Evolutionary conservation across 1,140 invertebrate species (phyloP).

Genomic region (Dinoponera quadriceps): DNA sequence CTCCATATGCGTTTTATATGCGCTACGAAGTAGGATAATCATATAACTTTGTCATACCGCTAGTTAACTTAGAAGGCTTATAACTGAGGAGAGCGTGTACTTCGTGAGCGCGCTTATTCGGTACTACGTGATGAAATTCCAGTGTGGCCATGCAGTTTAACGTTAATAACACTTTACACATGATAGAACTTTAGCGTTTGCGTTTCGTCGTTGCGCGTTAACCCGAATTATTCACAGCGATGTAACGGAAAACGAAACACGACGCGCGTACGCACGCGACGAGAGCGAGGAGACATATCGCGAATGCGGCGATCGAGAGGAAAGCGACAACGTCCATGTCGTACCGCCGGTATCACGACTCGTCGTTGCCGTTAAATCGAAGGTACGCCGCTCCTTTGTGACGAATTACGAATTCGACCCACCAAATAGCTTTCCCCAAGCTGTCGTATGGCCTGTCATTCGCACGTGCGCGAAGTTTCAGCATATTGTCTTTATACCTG

Average conservation of each 20-base stretch:
- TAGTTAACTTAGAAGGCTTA: slow-evolving; percentile 50
- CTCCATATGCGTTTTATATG: slow-evolving; percentile 22
- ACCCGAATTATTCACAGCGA: neutral
- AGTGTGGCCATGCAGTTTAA: slow-evolving; percentile 31
- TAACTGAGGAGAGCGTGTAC: slow-evolving; percentile 10
- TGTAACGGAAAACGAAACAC: neutral
- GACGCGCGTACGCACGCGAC: neutral
- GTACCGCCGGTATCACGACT: slow-evolving; percentile 83
- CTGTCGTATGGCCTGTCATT: slow-evolving; percentile 80
- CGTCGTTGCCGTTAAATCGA: slow-evolving; percentile 73
- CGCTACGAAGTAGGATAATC: slow-evolving; percentile 39
- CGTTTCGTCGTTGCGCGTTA: neutral
- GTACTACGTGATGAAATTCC: slow-evolving; percentile 38
- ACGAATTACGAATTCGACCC: slow-evolving; percentile 85
- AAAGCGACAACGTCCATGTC: slow-evolving; percentile 82
- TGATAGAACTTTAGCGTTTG: slow-evolving; percentile 5
- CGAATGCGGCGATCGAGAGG: too few relatives aligned
- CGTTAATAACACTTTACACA: slow-evolving; percentile 22
- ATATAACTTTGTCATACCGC: slow-evolving; percentile 46
- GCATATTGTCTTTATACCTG: slow-evolving; percentile 76
- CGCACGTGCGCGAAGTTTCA: slow-evolving; percentile 67
- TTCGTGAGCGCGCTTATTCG: slow-evolving; percentile 24
- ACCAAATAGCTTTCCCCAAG: slow-evolving; percentile 83
- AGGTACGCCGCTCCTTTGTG: slow-evolving; percentile 79
- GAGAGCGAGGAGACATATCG: neutral